A percentile compares a stretch with the other conserved stretches of the same genome.
Evolutionary conservation across 2,888 invertebrate genomes (phyloP).

Genomic region (Tuberolachnus salignus): DNA sequence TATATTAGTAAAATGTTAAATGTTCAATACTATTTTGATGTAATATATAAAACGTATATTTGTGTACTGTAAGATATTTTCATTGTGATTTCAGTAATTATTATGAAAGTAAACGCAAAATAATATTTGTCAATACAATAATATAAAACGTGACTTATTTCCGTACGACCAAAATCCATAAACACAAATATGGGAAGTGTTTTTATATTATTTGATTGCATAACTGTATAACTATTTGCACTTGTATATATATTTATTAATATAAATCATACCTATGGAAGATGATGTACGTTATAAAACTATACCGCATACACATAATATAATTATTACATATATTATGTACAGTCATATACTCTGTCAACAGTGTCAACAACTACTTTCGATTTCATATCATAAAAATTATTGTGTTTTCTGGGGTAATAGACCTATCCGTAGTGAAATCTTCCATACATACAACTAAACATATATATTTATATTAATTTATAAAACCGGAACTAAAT

Average conservation of each 20-base stretch:
- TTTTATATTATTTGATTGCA: slow-evolving; percentile 1
- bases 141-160: no score
- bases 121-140: no score
- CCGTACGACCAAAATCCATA: no score
- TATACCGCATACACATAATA: no score
- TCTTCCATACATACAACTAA: background rate
- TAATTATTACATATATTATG: no score
- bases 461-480: background rate
- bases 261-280: no score
- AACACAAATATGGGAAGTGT: background rate
- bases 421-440: slow-evolving; percentile 21
- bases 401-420: background rate
- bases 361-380: slow-evolving; percentile 40
- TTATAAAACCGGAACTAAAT: slow-evolving; percentile 37
- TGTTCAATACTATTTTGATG: no score
- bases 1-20: no score
- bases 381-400: slow-evolving; percentile 33
- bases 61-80: background rate
- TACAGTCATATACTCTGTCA: slow-evolving; percentile 9
- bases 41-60: background rate
- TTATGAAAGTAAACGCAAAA: no score
- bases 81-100: slow-evolving; percentile 1
- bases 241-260: no score
- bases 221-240: no score
- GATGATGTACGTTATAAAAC: no score